Conservation (phyloP, 1,140 invertebrate genomes). For the Myzus persicae region DNA sequence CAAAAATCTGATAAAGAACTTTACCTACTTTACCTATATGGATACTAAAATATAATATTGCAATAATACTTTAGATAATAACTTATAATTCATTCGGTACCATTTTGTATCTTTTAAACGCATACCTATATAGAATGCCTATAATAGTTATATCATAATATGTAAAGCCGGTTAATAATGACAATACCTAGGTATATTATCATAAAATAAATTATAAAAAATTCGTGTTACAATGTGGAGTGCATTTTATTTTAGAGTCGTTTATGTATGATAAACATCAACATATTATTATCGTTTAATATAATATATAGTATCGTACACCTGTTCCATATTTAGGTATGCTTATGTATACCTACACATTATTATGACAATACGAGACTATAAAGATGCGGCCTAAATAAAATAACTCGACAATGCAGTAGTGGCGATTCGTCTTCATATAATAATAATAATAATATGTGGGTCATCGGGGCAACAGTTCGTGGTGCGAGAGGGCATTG, state of each 20-base stretch:
- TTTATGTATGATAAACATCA: not conserved
- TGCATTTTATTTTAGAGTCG: not conserved
- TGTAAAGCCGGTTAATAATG: not conserved
- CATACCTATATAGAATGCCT: too few relatives aligned
- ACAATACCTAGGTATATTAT: not conserved
- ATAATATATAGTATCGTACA: not conserved
- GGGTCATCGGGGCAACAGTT: conserved; percentile 40
- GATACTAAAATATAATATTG: too few relatives aligned
- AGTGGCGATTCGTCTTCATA: not conserved
- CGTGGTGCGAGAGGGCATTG: not conserved
- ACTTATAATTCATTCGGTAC: not conserved
- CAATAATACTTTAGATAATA: too few relatives aligned
- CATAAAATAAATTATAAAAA: not conserved
- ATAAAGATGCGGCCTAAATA: not conserved
- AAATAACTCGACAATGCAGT: not conserved
- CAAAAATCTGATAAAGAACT: too few relatives aligned
- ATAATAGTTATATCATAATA: not conserved
- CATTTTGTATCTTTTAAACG: not conserved
- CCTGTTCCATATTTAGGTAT: not conserved
- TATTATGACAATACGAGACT: not conserved
- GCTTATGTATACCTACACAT: not conserved
- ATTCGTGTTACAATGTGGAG: not conserved
- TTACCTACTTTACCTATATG: too few relatives aligned
- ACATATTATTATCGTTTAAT: not conserved
- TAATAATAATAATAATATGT: not conserved